These are phyloP conservation scores for Microtus ochrogaster DNA, from an alignment of 2,113 vertebrate genomes.

Conservation along the genomic window DNA sequence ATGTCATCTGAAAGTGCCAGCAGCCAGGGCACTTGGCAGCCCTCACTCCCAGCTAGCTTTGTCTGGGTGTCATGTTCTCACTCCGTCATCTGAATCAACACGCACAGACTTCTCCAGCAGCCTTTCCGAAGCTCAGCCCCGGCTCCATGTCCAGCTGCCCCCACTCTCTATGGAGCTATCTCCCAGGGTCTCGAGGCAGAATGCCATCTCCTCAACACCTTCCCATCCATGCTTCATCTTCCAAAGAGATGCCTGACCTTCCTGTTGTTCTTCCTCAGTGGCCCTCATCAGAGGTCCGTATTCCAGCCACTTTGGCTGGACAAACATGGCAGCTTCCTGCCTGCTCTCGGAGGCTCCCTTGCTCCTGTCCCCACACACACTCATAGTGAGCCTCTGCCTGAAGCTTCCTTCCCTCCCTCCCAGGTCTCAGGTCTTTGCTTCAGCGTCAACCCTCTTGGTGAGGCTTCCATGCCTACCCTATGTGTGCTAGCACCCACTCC, in stretches of 20 bases:
- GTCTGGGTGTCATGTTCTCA: neutral
- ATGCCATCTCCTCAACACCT: neutral
- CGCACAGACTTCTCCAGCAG: neutral
- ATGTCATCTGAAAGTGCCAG: neutral
- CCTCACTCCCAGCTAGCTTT: neutral
- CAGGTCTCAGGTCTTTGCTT: neutral
- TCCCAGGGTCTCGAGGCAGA: neutral
- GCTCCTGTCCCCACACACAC: neutral
- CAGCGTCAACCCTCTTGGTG: neutral
- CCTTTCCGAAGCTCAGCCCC: neutral
- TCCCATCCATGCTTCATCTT: neutral
- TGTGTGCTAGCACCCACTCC: neutral
- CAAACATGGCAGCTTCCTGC: neutral
- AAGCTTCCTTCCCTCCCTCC: neutral
- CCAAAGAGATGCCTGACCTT: neutral
- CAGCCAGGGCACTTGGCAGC: neutral
- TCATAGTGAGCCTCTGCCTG: neutral
- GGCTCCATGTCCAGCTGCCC: neutral
- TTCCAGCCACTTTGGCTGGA: no score
- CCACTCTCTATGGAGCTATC: neutral
- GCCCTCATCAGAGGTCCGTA: neutral
- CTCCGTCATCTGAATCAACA: neutral
- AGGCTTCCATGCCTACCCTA: neutral
- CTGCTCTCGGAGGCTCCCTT: neutral
- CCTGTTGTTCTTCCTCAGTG: accelerated